Evolutionary conservation across 2,888 invertebrate genomes (phyloP).

Genomic region (Ashinkailepas kermadecensis): DNA sequence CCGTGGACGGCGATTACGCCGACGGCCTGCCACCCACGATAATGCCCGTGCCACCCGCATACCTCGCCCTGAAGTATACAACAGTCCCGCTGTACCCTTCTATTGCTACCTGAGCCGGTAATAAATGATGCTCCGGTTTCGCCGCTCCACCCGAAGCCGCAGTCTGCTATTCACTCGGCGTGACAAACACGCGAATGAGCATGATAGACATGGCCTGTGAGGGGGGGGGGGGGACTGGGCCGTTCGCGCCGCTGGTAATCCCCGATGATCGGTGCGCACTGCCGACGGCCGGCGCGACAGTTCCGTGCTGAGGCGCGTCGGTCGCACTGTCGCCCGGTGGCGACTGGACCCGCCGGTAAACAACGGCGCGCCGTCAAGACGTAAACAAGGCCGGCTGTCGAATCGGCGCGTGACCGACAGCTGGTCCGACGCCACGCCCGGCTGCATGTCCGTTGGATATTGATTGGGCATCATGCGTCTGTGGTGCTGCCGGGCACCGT

Average conservation of each 20-base stretch:
- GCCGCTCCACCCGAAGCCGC: not conserved
- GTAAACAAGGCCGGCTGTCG: not conserved
- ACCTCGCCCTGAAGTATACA: not conserved
- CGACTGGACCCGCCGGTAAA: not conserved
- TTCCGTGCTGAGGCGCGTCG: not conserved
- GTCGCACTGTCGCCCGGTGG: not conserved
- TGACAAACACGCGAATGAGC: constrained; percentile 7
- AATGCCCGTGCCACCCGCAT: not conserved
- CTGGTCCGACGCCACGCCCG: no score
- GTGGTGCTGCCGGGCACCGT: no score
- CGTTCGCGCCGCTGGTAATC: not conserved
- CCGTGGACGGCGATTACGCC: no score
- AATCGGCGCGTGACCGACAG: no score
- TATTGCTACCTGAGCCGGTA: not conserved
- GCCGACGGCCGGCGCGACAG: no score
- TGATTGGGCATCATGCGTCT: not conserved
- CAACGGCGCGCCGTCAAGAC: not conserved
- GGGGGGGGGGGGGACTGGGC: not conserved
- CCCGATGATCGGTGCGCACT: not conserved
- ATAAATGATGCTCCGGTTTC: constrained; percentile 1
- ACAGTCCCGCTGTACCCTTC: not conserved
- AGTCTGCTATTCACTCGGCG: not conserved
- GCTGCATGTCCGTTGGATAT: no score
- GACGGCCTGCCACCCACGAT: not conserved
- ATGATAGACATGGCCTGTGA: not conserved